A percentile compares a stretch with the other conserved stretches of the same genome.
Evolutionary conservation across 2,888 invertebrate genomes (phyloP).

Genomic region (Cryptophagus acutangulus): DNA sequence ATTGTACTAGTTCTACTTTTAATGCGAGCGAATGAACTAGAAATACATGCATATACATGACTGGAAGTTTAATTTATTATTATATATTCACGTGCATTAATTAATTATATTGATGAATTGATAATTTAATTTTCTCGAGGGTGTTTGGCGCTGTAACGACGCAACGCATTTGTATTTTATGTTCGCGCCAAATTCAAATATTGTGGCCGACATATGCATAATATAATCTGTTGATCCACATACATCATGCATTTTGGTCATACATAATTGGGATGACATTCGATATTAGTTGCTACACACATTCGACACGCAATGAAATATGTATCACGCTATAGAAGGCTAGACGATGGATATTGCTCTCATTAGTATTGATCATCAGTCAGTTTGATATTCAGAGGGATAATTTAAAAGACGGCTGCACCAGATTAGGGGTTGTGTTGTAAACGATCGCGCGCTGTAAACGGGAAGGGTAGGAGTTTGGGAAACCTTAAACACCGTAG

Average conservation of each 20-base stretch:
- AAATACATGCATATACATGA: too few species aligned
- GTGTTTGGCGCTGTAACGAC: too few species aligned
- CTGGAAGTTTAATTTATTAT: too few species aligned
- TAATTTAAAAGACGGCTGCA: slow-evolving; percentile 23
- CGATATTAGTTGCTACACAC: slow-evolving; percentile 28
- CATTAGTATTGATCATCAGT: slow-evolving; percentile 32
- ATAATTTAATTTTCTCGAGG: too few species aligned
- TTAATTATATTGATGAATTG: too few species aligned
- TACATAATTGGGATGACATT: slow-evolving; percentile 31
- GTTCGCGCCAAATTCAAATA: slow-evolving; percentile 13
- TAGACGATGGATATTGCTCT: slow-evolving; percentile 25
- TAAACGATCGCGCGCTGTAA: slow-evolving; percentile 27
- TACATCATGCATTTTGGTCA: slow-evolving; percentile 20
- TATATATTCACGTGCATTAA: too few species aligned
- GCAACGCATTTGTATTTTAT: slow-evolving; percentile 3
- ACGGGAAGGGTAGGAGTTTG: slow-evolving; percentile 20
- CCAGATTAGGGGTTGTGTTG: slow-evolving; percentile 25
- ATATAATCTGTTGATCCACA: slow-evolving; percentile 15
- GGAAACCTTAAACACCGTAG: slow-evolving; percentile 25
- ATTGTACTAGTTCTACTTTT: too few species aligned
- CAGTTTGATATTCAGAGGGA: slow-evolving; percentile 31
- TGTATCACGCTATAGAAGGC: slow-evolving; percentile 21
- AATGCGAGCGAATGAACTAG: too few species aligned
- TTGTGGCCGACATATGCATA: slow-evolving; percentile 19
- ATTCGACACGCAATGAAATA: slow-evolving; percentile 30